Evolutionary conservation across 1,140 invertebrate species (phyloP).

Genomic region (Drosophila subobscura): DNA sequence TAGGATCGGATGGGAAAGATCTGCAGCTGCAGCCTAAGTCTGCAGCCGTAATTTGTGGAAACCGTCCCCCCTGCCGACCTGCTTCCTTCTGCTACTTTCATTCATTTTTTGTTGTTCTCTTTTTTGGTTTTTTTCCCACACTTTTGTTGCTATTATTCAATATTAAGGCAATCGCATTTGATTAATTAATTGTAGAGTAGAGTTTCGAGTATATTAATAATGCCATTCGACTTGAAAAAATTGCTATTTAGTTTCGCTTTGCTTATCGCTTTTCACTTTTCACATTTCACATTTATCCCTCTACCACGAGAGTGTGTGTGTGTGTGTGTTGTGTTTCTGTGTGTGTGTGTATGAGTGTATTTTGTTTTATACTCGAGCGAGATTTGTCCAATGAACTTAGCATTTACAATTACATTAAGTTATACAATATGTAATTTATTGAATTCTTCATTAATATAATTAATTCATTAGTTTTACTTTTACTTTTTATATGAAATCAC

Average conservation of each 20-base stretch:
- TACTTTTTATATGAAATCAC: constrained; percentile 77
- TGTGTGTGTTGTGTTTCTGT: neutral
- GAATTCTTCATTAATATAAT: constrained; percentile 48
- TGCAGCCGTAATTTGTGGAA: constrained; percentile 64
- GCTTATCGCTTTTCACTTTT: constrained; percentile 1
- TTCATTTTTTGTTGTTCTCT: neutral
- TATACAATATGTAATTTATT: constrained; percentile 40
- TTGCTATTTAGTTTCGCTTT: constrained; percentile 35
- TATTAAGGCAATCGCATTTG: constrained; percentile 60
- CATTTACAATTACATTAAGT: constrained; percentile 34
- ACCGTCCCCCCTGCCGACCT: constrained; percentile 54
- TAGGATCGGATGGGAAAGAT: constrained; percentile 2
- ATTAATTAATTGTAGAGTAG: constrained; percentile 51
- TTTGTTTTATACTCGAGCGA: constrained; percentile 1
- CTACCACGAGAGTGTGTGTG: neutral
- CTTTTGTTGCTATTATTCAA: constrained; percentile 24
- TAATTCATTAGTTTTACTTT: constrained; percentile 55
- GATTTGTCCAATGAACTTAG: constrained; percentile 37
- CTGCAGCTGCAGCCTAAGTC: neutral
- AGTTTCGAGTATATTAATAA: constrained; percentile 19
- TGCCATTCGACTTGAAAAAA: constrained; percentile 38
- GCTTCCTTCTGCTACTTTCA: constrained; percentile 17
- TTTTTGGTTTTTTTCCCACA: neutral
- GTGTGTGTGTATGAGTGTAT: neutral
- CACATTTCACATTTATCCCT: too few relatives aligned